Evolutionary conservation across 2,888 invertebrate species (phyloP).

Genomic region (Ditula angustiorana): DNA sequence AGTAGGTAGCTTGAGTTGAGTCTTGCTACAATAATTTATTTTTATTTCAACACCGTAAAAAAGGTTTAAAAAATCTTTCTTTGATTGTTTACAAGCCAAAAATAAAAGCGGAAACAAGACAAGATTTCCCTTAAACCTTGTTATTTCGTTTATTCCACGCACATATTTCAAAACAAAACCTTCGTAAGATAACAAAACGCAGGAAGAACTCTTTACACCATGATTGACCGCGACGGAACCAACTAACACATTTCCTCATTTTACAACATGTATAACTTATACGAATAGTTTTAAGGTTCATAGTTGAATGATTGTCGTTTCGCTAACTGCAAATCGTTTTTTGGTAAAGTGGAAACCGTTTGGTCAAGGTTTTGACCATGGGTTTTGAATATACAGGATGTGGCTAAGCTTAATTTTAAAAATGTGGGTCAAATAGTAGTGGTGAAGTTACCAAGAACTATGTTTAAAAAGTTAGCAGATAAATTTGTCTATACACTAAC

Average conservation of each 20-base stretch:
- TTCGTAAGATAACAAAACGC: constrained; percentile 39
- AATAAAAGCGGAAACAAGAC: no score
- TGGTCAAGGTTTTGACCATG: constrained; percentile 38
- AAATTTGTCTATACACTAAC: no score
- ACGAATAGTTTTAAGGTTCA: neutral
- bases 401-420: neutral
- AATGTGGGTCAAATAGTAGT: constrained; percentile 14
- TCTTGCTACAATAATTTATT: no score
- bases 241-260: neutral
- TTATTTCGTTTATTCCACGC: neutral
- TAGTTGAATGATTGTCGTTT: neutral
- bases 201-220: constrained; percentile 41
- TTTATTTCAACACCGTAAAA: no score
- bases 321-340: neutral
- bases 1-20: no score
- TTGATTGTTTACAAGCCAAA: no score
- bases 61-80: no score
- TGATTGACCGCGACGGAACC: constrained; percentile 40
- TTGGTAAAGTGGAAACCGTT: neutral
- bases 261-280: neutral
- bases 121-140: no score
- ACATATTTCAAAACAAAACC: constrained; percentile 6
- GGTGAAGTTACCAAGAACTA: no score
- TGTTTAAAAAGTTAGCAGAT: no score
- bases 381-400: constrained; percentile 27